Base-by-base conservation (phyloP, 2,113 vertebrate genomes). In the Cynocephalus volans region DNA sequence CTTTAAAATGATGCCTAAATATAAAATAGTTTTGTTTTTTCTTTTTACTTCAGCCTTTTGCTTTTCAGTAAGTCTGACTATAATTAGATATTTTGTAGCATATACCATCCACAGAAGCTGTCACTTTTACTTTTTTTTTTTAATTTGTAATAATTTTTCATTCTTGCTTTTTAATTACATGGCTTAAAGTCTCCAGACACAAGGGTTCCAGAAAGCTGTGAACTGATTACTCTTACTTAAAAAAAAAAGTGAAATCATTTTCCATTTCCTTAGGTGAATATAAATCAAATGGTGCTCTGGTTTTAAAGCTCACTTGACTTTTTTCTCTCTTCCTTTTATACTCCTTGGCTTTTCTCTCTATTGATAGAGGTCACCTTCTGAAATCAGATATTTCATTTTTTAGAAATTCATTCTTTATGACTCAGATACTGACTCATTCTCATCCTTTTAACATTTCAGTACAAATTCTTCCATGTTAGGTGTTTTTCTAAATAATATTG, bases 171-270 rank as follows among this genome's bases (percentile, higher is more conserved):
- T 67, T 94, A 90, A 95, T 88, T 95, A 77, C 33, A 69, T 73
- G 56, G 19, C 41, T 93, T 56, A 56, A 90, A 93, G 80, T 87
- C 60, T 50, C 45, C 65, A 28, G 64, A 24, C 60, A 88, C 24
- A 21, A 82, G 91, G 54, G 18, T 50, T 73, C 84, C 72, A 82
- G 72, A 88, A 90, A 81, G 7, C 62, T 92, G 9, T 41, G 45
- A 19, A 87, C 69, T 93, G 88, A 85, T 93, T 94, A 94, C 69
- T 65, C 6, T 82, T 28, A 82, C 41, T 69, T 91, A 48, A 86
- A 92, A 95, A 48, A 86, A 92, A 95, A 93, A 93, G 54, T 24
- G 82, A 97, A 96, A 96, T 93, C 70, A 94, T 92, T 97, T 96
- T 89, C 82, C 23, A 21, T 90, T 52, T 95, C 79, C 50, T 79